These are phyloP conservation scores for Sternotherus odoratus DNA, from an alignment of 2,797 vertebrate genomes.

Conservation along the genomic window DNA sequence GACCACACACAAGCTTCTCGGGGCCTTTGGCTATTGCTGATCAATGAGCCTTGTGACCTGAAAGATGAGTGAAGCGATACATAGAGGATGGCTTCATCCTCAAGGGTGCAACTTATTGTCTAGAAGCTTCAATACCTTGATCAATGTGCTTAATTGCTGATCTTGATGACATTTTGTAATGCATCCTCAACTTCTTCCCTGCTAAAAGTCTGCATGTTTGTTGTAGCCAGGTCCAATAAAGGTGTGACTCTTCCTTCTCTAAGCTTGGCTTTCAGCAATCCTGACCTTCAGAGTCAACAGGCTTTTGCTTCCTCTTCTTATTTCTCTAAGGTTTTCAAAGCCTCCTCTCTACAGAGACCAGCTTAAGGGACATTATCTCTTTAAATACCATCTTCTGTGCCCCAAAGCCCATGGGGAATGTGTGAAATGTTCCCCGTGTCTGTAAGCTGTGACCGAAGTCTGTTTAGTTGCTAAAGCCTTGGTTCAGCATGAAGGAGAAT, in stretches of 20 bases:
- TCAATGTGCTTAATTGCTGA: not conserved
- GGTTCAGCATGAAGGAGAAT: too few relatives aligned
- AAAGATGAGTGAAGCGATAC: not conserved
- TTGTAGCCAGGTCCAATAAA: not conserved
- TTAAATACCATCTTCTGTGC: too few relatives aligned
- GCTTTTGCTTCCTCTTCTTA: not conserved
- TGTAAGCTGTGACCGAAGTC: too few relatives aligned
- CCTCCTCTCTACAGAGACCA: not conserved
- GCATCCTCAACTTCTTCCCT: not conserved
- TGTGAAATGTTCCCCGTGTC: too few relatives aligned
- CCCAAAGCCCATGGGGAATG: too few relatives aligned
- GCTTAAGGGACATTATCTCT: not conserved
- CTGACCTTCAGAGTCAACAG: not conserved
- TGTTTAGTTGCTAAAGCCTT: too few relatives aligned
- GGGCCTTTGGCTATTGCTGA: conserved; percentile 10
- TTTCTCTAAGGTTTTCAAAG: not conserved
- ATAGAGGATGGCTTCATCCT: not conserved
- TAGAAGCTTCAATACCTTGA: not conserved
- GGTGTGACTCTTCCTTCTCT: not conserved
- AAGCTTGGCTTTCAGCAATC: not conserved
- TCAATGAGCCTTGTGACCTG: not conserved
- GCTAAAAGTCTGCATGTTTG: not conserved
- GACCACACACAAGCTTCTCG: conserved; percentile 13
- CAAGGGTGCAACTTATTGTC: not conserved
- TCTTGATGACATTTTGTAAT: not conserved